Evolutionary conservation across 2,888 invertebrate species (phyloP).

Genomic region (Dexiosoma caninum): DNA sequence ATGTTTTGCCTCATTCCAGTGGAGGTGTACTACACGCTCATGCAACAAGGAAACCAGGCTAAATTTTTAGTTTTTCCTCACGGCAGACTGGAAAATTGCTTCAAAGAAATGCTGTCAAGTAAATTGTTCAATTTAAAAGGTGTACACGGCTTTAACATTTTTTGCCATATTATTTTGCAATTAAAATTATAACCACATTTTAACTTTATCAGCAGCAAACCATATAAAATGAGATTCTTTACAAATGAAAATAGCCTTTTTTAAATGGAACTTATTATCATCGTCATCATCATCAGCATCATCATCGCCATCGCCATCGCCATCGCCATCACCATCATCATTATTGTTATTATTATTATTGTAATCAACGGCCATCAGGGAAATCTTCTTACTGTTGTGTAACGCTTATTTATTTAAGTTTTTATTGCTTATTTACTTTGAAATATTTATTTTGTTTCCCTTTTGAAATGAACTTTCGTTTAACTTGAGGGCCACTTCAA

Average conservation of each 20-base stretch:
- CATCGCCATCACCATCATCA: too few relatives aligned
- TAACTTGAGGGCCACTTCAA: conserved; percentile 26
- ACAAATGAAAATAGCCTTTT: neutral
- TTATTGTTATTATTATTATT: neutral
- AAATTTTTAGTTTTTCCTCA: neutral
- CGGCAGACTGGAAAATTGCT: neutral
- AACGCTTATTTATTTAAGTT: neutral
- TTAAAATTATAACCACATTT: conserved; percentile 11
- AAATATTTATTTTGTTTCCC: neutral
- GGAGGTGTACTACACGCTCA: conserved; percentile 30
- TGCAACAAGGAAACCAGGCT: conserved; percentile 13
- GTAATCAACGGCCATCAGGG: neutral
- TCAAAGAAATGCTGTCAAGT: neutral
- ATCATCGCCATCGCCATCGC: too few relatives aligned
- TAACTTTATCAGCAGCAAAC: neutral
- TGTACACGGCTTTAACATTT: neutral
- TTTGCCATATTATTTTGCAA: neutral
- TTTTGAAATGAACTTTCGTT: neutral
- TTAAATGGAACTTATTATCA: too few relatives aligned
- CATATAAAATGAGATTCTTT: neutral
- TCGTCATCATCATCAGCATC: too few relatives aligned
- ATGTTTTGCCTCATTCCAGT: neutral
- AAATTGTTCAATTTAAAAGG: neutral
- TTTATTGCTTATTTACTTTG: neutral
- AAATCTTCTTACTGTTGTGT: conserved; percentile 1